These are phyloP conservation scores for Oncopeltus fasciatus DNA, from an alignment of 1,140 invertebrate genomes.

Conservation along the genomic window DNA sequence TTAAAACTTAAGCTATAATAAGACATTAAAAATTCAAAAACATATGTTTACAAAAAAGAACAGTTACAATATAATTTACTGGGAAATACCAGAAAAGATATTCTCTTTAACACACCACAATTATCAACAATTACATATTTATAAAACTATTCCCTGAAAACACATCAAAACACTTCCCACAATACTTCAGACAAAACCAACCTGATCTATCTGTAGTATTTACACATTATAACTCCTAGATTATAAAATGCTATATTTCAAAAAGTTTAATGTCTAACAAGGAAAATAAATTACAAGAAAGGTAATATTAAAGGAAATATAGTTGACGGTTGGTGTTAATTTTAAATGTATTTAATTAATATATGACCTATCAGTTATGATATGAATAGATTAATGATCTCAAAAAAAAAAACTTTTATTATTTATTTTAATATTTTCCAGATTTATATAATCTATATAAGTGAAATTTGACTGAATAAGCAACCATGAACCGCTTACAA, in stretches of 20 bases:
- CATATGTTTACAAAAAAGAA: too few species aligned
- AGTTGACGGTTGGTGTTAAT: constrained; percentile 1
- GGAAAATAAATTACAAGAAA: not conserved
- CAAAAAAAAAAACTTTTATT: too few species aligned
- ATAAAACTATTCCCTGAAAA: constrained; percentile 6
- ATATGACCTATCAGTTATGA: constrained; percentile 5
- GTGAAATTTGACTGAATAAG: too few species aligned
- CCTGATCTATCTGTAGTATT: not conserved
- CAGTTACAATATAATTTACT: too few species aligned
- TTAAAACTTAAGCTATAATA: too few species aligned
- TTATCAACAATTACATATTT: too few species aligned
- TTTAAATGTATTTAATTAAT: constrained; percentile 5
- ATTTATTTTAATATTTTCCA: too few species aligned
- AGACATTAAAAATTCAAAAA: too few species aligned
- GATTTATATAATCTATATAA: too few species aligned
- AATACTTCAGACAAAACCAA: not conserved
- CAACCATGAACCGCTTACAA: too few species aligned
- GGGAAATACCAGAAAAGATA: too few species aligned
- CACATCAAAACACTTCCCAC: not conserved
- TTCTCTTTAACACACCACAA: too few species aligned
- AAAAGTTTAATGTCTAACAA: not conserved
- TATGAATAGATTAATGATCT: constrained; percentile 3
- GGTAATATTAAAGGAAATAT: constrained; percentile 2
- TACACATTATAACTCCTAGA: constrained; percentile 1
- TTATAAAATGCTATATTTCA: constrained; percentile 2